Evolutionary conservation across 1,140 invertebrate species (phyloP).

Genomic region (Ridgeia piscesae): DNA sequence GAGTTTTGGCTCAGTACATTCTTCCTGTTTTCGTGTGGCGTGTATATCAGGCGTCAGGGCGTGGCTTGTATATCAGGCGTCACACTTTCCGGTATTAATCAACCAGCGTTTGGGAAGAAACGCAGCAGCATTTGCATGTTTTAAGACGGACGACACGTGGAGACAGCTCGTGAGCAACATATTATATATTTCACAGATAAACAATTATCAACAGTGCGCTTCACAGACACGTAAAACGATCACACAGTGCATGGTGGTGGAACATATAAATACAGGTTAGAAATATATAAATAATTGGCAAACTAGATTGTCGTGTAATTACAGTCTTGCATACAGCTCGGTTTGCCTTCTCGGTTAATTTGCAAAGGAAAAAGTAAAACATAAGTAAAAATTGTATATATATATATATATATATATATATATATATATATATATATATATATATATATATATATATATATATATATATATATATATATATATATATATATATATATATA

Average conservation of each 20-base stretch:
- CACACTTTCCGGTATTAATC: too few relatives aligned
- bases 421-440: background rate
- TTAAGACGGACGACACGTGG: too few relatives aligned
- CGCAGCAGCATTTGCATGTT: too few relatives aligned
- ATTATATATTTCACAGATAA: too few relatives aligned
- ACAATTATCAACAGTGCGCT: background rate
- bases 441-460: background rate
- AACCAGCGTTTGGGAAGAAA: too few relatives aligned
- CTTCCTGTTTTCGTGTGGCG: too few relatives aligned
- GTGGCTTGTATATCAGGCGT: too few relatives aligned
- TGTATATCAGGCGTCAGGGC: too few relatives aligned
- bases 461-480: background rate
- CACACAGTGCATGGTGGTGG: background rate
- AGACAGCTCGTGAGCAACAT: too few relatives aligned
- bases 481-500: background rate
- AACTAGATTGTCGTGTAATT: background rate
- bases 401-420: background rate
- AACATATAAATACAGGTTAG: background rate
- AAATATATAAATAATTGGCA: background rate
- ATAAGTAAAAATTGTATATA: background rate
- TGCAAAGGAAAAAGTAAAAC: background rate
- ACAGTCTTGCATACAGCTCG: background rate
- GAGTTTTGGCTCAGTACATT: background rate
- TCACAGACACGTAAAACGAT: background rate
- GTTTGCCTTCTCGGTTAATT: background rate